These are phyloP conservation scores for Hucho hucho DNA, from an alignment of 2,113 vertebrate species.

Conservation along the genomic window DNA sequence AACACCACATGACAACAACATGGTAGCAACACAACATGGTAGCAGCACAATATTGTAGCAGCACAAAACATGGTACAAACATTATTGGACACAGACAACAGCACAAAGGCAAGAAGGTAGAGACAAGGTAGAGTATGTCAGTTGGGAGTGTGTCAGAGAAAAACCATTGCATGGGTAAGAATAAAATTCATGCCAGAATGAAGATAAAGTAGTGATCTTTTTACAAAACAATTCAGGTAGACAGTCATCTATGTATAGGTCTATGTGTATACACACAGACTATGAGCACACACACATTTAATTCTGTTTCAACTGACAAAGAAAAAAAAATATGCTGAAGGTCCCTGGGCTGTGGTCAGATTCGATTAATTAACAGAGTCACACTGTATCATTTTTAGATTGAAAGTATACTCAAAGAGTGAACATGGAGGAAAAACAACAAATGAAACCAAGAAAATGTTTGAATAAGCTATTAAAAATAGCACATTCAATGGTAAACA, in stretches of 20 bases:
- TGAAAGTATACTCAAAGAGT: not conserved
- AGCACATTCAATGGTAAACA: constrained; percentile 82
- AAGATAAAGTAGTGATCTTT: not conserved
- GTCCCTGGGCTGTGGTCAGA: not conserved
- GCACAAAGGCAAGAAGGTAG: no score
- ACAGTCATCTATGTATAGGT: not conserved
- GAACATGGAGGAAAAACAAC: constrained; percentile 34
- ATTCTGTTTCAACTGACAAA: not conserved
- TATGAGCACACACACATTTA: not conserved
- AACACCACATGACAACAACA: no score
- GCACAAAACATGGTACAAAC: no score
- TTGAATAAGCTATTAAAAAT: constrained; percentile 78
- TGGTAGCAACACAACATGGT: no score
- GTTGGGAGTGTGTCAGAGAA: not conserved
- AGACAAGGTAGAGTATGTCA: not conserved
- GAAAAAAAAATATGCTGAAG: not conserved
- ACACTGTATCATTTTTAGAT: not conserved
- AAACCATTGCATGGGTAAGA: not conserved
- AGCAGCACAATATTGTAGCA: no score
- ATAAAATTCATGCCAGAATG: not conserved
- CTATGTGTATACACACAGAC: not conserved
- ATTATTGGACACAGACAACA: no score
- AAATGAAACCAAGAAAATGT: constrained; percentile 35
- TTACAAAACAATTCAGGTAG: not conserved
- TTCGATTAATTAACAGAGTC: not conserved